Conservation (phyloP, 2,888 invertebrate species). For the Apocheima hispidaria region DNA sequence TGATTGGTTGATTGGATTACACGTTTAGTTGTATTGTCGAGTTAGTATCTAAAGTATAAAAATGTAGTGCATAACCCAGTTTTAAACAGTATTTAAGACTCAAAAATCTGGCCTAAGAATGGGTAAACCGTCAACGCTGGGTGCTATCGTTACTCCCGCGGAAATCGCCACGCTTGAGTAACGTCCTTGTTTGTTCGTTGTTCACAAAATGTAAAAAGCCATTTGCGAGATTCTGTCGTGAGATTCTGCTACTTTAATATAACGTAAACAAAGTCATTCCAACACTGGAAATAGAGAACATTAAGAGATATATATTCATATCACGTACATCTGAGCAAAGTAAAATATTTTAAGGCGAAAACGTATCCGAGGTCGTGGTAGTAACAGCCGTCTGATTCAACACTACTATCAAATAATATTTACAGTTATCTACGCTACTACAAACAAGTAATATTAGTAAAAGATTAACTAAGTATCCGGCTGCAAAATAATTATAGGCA, state of each 20-base stretch:
- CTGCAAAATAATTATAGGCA: too few species aligned
- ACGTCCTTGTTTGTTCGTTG: constrained; percentile 17
- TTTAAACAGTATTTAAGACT: too few species aligned
- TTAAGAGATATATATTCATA: constrained; percentile 1
- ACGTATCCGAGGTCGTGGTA: neutral
- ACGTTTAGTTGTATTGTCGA: too few species aligned
- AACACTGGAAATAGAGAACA: neutral
- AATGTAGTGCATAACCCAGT: too few species aligned
- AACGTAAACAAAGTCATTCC: constrained; percentile 22
- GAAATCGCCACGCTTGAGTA: neutral
- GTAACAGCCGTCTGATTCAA: neutral
- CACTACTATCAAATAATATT: too few species aligned
- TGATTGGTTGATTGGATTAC: too few species aligned
- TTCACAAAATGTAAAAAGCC: constrained; percentile 16
- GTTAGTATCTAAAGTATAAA: too few species aligned
- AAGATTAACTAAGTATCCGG: too few species aligned
- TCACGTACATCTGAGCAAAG: neutral
- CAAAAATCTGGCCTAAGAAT: neutral
- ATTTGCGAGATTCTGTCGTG: constrained; percentile 13
- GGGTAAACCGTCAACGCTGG: neutral
- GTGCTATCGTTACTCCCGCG: neutral
- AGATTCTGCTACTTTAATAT: constrained; percentile 17
- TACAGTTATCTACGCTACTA: too few species aligned
- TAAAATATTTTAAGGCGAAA: neutral
- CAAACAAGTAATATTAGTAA: too few species aligned